A percentile compares a stretch with the other conserved stretches of the same genome.
Conservation (phyloP, 2,888 invertebrate species). For the Amphiduros pacificus region DNA sequence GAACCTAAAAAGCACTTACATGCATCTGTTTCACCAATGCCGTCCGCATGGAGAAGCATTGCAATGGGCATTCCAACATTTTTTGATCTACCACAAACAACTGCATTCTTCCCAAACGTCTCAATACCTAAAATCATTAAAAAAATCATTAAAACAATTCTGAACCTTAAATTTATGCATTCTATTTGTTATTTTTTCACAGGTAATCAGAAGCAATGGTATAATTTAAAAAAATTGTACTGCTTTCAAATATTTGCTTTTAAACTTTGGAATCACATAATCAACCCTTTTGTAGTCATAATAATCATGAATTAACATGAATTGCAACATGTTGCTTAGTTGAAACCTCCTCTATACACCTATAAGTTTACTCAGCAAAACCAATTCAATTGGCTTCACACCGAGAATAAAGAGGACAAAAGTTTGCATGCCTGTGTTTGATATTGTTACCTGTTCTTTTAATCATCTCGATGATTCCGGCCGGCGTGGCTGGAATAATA, state of each 20-base stretch:
- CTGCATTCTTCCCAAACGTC: slow-evolving; percentile 83
- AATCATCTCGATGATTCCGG: slow-evolving; percentile 72
- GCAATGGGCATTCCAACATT: slow-evolving; percentile 90
- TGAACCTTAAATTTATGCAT: no score
- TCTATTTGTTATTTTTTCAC: no score
- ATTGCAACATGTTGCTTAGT: no score
- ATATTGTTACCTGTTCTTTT: slow-evolving; percentile 64
- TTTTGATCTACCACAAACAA: slow-evolving; percentile 87
- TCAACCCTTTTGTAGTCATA: no score
- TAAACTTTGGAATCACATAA: no score
- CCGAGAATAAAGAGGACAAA: not conserved
- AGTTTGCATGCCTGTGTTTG: not conserved
- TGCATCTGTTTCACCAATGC: slow-evolving; percentile 65
- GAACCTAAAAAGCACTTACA: slow-evolving; percentile 39
- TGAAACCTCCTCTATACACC: no score
- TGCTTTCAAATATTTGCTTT: no score
- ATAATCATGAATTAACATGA: no score
- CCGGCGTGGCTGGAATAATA: slow-evolving; percentile 79
- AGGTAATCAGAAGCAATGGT: no score
- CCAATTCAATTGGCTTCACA: not conserved
- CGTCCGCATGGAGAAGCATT: slow-evolving; percentile 68
- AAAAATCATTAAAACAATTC: not conserved
- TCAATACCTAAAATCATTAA: slow-evolving; percentile 66
- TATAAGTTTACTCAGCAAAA: not conserved
- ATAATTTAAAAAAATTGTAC: no score